Evolutionary conservation across 2,113 vertebrate genomes (phyloP).

Genomic region (Onychorhynchus coronatus): DNA sequence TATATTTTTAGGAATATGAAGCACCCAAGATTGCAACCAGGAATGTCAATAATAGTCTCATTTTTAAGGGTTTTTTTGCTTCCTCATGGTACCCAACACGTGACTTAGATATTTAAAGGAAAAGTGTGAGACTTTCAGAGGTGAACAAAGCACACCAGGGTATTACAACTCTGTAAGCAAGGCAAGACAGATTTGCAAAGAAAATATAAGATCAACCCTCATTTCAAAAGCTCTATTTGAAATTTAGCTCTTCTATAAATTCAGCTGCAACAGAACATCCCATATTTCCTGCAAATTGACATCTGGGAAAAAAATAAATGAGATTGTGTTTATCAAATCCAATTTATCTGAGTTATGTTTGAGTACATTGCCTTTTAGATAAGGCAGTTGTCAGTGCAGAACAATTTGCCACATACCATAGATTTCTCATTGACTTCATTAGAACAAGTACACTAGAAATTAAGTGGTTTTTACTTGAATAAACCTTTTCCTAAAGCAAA

Average conservation of each 20-base stretch:
- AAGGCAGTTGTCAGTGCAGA: background rate
- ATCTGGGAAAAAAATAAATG: background rate
- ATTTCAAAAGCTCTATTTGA: background rate
- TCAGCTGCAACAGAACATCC: conserved; percentile 8
- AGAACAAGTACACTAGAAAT: conserved; percentile 36
- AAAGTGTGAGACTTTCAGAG: background rate
- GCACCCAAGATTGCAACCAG: background rate
- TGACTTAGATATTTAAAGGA: background rate
- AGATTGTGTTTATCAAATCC: background rate
- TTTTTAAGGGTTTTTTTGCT: conserved; percentile 23
- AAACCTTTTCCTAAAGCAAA: conserved; percentile 6
- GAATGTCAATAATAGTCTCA: background rate
- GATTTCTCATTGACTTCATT: conserved; percentile 35
- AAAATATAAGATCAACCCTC: background rate
- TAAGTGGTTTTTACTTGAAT: background rate
- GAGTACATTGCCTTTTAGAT: background rate
- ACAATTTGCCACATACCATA: background rate
- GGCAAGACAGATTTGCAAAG: background rate
- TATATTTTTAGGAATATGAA: conserved; percentile 44
- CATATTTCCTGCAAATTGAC: conserved; percentile 2
- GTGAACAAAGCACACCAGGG: background rate
- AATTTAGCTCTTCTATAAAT: background rate
- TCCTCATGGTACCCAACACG: background rate
- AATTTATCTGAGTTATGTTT: conserved; percentile 12
- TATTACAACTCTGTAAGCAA: background rate